Conservation (phyloP, 2,113 vertebrate species). For the Lota lota region DNA sequence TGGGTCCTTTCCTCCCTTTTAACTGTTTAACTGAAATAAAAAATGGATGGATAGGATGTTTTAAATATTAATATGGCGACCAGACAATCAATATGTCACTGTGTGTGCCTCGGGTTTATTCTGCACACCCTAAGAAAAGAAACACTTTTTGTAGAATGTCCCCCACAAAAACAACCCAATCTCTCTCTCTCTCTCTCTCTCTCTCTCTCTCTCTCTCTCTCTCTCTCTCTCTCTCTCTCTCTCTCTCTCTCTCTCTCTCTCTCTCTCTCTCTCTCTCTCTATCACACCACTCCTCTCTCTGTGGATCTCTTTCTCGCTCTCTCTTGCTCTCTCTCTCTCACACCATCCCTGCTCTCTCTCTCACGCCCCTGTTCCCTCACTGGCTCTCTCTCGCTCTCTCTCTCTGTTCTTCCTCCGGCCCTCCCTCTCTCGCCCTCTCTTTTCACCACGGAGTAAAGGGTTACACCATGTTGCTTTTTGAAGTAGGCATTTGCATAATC, state of each 20-base stretch:
- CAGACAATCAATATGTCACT: background rate
- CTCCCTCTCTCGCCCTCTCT: slow-evolving; percentile 16
- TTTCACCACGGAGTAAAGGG: slow-evolving; percentile 61
- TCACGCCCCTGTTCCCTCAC: too few relatives aligned
- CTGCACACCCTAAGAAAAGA: background rate
- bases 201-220: slow-evolving; percentile 45
- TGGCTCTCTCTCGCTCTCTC: slow-evolving; percentile 20
- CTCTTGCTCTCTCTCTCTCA: slow-evolving; percentile 19
- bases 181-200: slow-evolving; percentile 8
- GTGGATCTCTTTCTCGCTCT: slow-evolving; percentile 7
- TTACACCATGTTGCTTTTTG: slow-evolving; percentile 88
- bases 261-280: slow-evolving; percentile 12
- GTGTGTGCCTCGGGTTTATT: background rate
- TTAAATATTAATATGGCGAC: background rate
- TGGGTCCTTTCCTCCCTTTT: too few relatives aligned
- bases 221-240: slow-evolving; percentile 18
- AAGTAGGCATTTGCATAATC: slow-evolving; percentile 99
- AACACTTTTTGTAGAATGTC: background rate
- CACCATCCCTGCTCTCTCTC: slow-evolving; percentile 42
- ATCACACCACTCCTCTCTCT: background rate
- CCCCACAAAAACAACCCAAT: background rate
- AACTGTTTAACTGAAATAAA: too few relatives aligned
- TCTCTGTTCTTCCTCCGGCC: background rate
- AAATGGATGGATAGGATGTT: background rate
- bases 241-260: slow-evolving; percentile 1